A percentile compares a stretch with the other conserved stretches of the same genome.
phyloP scores from a whole-genome alignment of 2,113 vertebrate species.

The Oreotrochilus melanogaster region DNA sequence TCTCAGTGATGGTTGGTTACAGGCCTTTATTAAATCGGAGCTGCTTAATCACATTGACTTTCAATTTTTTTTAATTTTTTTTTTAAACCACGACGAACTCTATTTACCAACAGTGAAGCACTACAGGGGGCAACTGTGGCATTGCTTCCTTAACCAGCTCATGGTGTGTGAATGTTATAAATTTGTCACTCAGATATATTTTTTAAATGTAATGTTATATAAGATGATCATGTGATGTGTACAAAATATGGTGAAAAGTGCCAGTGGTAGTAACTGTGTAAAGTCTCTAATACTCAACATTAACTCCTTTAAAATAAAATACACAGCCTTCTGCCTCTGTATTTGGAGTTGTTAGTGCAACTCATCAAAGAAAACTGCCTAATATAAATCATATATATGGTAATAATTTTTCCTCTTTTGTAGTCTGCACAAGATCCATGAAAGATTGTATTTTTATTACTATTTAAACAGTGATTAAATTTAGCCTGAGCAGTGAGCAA shows the following conservation, averaged over 20 bases:
- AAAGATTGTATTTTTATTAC: constrained; percentile 99
- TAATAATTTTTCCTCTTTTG: constrained; percentile 90
- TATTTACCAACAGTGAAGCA: constrained; percentile 86
- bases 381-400: constrained; percentile 87
- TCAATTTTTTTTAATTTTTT: constrained; percentile 41
- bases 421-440: constrained; percentile 92
- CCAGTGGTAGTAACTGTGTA: constrained; percentile 97
- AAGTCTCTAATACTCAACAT: constrained; percentile 87
- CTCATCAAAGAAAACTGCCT: constrained; percentile 87
- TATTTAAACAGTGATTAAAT: constrained; percentile 96
- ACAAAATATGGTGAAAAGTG: constrained; percentile 96
- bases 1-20: constrained; percentile 73
- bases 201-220: constrained; percentile 93
- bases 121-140: constrained; percentile 84
- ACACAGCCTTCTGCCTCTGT: constrained; percentile 85
- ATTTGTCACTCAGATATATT: constrained; percentile 86
- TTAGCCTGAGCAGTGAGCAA: constrained; percentile 86
- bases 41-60: constrained; percentile 84
- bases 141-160: constrained; percentile 81
- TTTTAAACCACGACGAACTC: constrained; percentile 80
- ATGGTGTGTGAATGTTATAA: constrained; percentile 82
- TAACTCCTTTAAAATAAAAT: constrained; percentile 83
- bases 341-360: constrained; percentile 82
- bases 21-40: constrained; percentile 82
- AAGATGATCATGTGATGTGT: constrained; percentile 95